Conservation (phyloP, 2,797 vertebrate genomes). For the Pipistrellus kuhlii region DNA sequence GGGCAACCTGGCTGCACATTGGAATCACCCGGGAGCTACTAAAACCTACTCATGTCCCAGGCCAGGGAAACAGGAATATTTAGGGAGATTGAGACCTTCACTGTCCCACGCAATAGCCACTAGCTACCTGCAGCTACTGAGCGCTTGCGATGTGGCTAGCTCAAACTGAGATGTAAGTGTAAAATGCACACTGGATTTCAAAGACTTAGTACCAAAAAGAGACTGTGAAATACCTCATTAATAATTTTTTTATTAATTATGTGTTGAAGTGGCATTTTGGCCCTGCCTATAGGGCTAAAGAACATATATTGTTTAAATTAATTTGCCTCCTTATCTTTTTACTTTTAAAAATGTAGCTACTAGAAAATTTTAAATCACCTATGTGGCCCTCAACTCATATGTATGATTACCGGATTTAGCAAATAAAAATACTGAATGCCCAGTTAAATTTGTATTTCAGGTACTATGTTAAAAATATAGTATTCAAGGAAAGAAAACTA, state of each 20-base stretch:
- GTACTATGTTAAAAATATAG: background rate
- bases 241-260: background rate
- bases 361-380: background rate
- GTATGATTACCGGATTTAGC: background rate
- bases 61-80: background rate
- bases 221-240: conserved; percentile 7
- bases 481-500: conserved; percentile 8
- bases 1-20: too few relatives aligned
- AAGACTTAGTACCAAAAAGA: background rate
- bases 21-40: background rate
- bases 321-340: conserved; percentile 21
- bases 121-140: background rate
- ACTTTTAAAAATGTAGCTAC: conserved; percentile 44
- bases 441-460: conserved; percentile 4
- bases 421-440: background rate
- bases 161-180: background rate
- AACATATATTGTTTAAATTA: background rate
- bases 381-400: background rate
- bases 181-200: background rate
- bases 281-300: background rate
- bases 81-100: background rate
- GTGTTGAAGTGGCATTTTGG: conserved; percentile 20
- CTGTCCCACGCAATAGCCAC: background rate
- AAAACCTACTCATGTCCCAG: background rate
- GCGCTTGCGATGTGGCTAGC: background rate